Evolutionary conservation across 2,888 invertebrate genomes (phyloP), one percentile per base, ranked within the genome.

Genomic region (Rhingia rostrata): DNA sequence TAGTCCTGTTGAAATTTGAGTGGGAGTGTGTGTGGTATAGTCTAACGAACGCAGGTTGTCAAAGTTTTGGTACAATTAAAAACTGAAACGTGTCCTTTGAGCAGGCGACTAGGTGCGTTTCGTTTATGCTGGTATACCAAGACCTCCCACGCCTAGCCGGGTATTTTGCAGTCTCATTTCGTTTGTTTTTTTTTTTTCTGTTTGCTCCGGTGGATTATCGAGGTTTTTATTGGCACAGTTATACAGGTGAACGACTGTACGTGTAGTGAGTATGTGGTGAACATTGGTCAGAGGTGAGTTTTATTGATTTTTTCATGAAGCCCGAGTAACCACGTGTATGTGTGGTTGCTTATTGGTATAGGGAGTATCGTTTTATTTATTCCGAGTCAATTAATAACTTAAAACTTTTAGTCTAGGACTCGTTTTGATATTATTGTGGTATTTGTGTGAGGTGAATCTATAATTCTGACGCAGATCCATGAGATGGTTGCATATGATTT

Each of bases 221-320:
- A 63, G 54, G 41, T 54, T 73, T 22, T 67, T 39, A 69, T 63
- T 74, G 56, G 56, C 49, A 56, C 39, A 14, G 69, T 69, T 61
- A 64, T 12, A 49, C n/a, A 51, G 75, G 53, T 81, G 70, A 75
- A 70, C 70, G 70, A 54, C 53, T 75, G 3, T 56, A n/a, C 47
- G 30, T 54, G 14, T 56, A 49, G 43, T 43, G 30, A 4, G n/a
- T n/a, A n/a, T 22, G 22, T 22, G 22, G 6, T 30, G 47, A 49
- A 7, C 3, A 43, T n/a, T 60, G 43, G 43, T 74, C 43, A 51
- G 22, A 12, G 58, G 51, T 60, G 22, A 10, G 39, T 75, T 67
- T 75, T 75, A 67, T 75, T 67, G 58, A 67, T 75, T 67, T 35
- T 51, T 10, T 6, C 7, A 4, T 4, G 32, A 47, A n/a, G 5